These are phyloP conservation scores for Gonocerus acuteangulatus DNA, from an alignment of 2,888 invertebrate species.

Conservation along the genomic window DNA sequence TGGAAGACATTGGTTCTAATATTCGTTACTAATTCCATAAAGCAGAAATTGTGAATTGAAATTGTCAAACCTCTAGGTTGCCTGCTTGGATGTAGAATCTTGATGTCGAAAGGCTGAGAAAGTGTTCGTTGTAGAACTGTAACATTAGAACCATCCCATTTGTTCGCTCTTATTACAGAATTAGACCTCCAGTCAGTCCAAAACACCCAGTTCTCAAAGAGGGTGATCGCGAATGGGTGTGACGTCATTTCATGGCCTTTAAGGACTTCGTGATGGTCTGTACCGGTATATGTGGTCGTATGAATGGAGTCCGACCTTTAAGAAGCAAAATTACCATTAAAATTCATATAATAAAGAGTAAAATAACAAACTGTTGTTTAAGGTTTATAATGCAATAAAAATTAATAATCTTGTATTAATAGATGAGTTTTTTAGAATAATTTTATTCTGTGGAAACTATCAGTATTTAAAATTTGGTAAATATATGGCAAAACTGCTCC, in stretches of 20 bases:
- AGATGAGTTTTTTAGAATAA: too few species aligned
- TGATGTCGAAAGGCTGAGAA: slow-evolving; percentile 85
- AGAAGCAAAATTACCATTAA: too few species aligned
- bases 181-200: slow-evolving; percentile 93
- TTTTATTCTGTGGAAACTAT: too few species aligned
- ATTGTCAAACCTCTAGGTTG: slow-evolving; percentile 59
- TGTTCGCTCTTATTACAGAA: slow-evolving; percentile 77
- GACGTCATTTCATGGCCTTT: slow-evolving; percentile 65
- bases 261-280: slow-evolving; percentile 60
- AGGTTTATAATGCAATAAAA: too few species aligned
- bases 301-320: slow-evolving; percentile 75
- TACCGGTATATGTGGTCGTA: slow-evolving; percentile 72
- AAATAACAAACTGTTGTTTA: too few species aligned
- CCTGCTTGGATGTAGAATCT: slow-evolving; percentile 68
- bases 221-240: slow-evolving; percentile 82
- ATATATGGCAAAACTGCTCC: too few species aligned
- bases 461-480: too few species aligned
- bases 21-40: too few species aligned
- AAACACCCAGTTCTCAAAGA: slow-evolving; percentile 80
- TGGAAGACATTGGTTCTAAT: neutral
- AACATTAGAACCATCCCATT: slow-evolving; percentile 75
- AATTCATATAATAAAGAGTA: slow-evolving; percentile 14
- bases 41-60: too few species aligned
- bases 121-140: slow-evolving; percentile 70
- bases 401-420: too few species aligned